These are phyloP conservation scores for Catocala nupta DNA, from an alignment of 2,888 invertebrate species.

Conservation along the genomic window DNA sequence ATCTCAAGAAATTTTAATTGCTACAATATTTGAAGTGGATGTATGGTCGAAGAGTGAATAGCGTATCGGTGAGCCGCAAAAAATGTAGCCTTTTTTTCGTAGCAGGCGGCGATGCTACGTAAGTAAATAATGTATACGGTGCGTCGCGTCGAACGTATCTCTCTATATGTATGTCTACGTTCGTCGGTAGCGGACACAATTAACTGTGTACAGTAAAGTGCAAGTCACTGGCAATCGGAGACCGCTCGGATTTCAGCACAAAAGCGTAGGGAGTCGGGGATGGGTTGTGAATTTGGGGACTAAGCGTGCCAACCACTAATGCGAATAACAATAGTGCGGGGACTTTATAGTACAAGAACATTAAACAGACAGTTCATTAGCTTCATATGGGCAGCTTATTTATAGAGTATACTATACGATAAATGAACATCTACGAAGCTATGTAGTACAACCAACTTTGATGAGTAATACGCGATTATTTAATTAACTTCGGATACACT, in stretches of 20 bases:
- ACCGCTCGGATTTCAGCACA: constrained; percentile 78
- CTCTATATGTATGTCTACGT: constrained; percentile 15
- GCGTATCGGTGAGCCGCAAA: constrained; percentile 52
- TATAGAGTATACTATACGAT: constrained; percentile 27
- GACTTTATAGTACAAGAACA: constrained; percentile 64
- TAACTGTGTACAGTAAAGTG: constrained; percentile 76
- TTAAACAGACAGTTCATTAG: constrained; percentile 60
- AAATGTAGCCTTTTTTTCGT: constrained; percentile 61
- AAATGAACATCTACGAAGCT: constrained; percentile 20
- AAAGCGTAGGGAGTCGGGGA: constrained; percentile 67
- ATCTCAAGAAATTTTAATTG: constrained; percentile 54
- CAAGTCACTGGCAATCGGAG: constrained; percentile 82
- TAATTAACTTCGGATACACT: constrained; percentile 10
- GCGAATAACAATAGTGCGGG: constrained; percentile 68
- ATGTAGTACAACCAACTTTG: constrained; percentile 26
- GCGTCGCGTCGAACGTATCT: background rate
- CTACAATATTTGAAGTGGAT: constrained; percentile 47
- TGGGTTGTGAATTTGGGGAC: constrained; percentile 64
- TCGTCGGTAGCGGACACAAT: constrained; percentile 68
- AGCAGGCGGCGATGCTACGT: constrained; percentile 56
- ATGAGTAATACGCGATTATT: constrained; percentile 34
- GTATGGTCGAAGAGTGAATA: constrained; percentile 54
- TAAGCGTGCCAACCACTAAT: constrained; percentile 56
- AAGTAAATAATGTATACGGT: constrained; percentile 21
- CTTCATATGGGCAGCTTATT: constrained; percentile 51